phyloP scores from a whole-genome alignment of 1,140 invertebrate genomes.

The Heliconius himera region DNA sequence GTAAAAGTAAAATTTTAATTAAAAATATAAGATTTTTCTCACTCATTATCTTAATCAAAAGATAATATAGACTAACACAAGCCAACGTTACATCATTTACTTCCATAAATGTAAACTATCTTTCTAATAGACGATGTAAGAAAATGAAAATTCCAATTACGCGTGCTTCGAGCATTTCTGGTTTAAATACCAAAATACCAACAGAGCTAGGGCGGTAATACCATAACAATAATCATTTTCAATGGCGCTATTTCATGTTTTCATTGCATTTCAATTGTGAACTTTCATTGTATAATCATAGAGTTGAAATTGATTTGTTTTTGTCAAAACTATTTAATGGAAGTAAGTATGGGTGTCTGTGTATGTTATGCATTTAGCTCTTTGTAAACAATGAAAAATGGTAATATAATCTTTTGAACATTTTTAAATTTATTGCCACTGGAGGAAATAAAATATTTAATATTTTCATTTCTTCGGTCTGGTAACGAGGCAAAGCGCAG shows the following conservation, averaged over 20 bases:
- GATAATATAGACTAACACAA: background rate
- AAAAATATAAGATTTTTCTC: no score
- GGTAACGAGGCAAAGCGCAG: no score
- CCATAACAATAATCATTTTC: background rate
- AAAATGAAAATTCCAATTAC: slow-evolving; percentile 4
- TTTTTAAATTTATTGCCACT: no score
- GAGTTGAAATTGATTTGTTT: background rate
- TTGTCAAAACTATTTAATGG: background rate
- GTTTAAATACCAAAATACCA: slow-evolving; percentile 2
- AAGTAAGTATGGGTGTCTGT: background rate
- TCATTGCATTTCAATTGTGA: background rate
- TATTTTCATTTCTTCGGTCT: no score
- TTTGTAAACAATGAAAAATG: no score
- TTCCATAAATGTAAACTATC: background rate
- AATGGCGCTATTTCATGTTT: background rate
- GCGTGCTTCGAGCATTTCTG: background rate
- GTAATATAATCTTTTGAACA: no score
- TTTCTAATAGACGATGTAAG: background rate
- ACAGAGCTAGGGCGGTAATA: background rate
- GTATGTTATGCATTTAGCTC: background rate
- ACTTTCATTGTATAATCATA: background rate
- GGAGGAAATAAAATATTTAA: no score
- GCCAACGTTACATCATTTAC: background rate
- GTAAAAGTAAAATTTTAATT: no score
- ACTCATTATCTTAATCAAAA: no score